Percentiles rank a stretch among this genome's conserved stretches.
Evolutionary conservation across 2,797 vertebrate genomes (phyloP).

Genomic region (Phalanger gymnotis): DNA sequence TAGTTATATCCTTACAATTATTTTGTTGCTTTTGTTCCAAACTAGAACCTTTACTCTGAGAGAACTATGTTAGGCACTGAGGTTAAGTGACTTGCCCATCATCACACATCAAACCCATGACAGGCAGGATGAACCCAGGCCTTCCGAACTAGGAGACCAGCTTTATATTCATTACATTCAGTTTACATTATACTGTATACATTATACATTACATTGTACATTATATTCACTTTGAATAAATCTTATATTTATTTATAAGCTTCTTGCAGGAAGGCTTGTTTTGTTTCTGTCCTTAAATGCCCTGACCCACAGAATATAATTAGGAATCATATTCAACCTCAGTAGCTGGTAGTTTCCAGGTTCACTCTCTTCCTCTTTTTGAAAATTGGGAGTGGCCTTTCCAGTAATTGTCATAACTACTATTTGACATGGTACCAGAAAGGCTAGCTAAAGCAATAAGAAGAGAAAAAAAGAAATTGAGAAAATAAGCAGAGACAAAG

Average conservation of each 20-base stretch:
- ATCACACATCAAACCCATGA: not conserved
- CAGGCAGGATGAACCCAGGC: no score
- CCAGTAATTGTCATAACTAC: not conserved
- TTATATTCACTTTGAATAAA: not conserved
- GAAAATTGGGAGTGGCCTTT: not conserved
- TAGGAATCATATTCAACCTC: not conserved
- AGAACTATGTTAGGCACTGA: not conserved
- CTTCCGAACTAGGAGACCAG: not conserved
- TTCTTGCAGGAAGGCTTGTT: not conserved
- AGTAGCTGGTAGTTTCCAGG: not conserved
- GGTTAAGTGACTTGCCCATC: not conserved
- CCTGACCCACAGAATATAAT: not conserved
- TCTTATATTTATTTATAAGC: not conserved
- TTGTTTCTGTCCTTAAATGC: not conserved
- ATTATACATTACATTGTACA: no score
- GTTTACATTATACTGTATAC: no score
- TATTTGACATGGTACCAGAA: not conserved
- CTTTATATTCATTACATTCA: no score
- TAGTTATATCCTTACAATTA: not conserved
- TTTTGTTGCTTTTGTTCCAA: not conserved
- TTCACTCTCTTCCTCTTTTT: not conserved
- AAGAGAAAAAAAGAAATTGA: not conserved
- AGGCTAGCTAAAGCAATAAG: not conserved
- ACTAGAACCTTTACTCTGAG: not conserved
- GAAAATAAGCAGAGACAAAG: not conserved